Evolutionary conservation across 2,888 invertebrate genomes (phyloP).

Genomic region (Yponomeuta sedellus): DNA sequence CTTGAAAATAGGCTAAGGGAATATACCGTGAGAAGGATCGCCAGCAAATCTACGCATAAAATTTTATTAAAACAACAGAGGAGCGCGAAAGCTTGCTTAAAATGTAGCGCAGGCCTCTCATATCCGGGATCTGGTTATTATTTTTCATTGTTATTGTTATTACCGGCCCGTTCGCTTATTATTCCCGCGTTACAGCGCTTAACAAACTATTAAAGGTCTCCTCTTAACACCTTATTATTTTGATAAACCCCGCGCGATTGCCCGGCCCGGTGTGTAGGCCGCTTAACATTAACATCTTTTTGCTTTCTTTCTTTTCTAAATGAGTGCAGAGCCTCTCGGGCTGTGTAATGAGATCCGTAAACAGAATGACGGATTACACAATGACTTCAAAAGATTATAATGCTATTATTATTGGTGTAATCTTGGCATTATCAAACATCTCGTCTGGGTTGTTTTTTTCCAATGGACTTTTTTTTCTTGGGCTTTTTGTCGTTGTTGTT

Average conservation of each 20-base stretch:
- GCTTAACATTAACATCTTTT: constrained; percentile 27
- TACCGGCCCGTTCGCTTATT: constrained; percentile 47
- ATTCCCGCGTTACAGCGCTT: constrained; percentile 57
- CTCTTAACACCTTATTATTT: constrained; percentile 56
- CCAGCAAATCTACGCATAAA: constrained; percentile 17
- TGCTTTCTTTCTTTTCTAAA: constrained; percentile 23
- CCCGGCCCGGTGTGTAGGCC: constrained; percentile 25
- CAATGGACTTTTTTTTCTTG: neutral
- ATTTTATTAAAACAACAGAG: constrained; percentile 18
- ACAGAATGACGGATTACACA: constrained; percentile 21
- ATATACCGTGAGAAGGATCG: constrained; percentile 10
- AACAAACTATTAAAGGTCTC: constrained; percentile 69
- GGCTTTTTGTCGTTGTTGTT: neutral
- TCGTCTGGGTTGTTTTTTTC: neutral
- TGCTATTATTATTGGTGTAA: constrained; percentile 20
- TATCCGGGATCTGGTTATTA: constrained; percentile 43
- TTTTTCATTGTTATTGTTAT: constrained; percentile 72
- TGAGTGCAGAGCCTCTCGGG: constrained; percentile 23
- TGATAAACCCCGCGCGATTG: constrained; percentile 51
- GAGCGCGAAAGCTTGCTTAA: constrained; percentile 8
- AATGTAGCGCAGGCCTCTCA: constrained; percentile 12
- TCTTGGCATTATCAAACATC: constrained; percentile 16
- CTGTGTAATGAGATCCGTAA: constrained; percentile 19
- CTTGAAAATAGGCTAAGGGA: constrained; percentile 2
- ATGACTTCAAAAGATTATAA: constrained; percentile 18